Evolutionary conservation across 1,140 invertebrate species (phyloP).

Genomic region (Tetramorium parvispinum): DNA sequence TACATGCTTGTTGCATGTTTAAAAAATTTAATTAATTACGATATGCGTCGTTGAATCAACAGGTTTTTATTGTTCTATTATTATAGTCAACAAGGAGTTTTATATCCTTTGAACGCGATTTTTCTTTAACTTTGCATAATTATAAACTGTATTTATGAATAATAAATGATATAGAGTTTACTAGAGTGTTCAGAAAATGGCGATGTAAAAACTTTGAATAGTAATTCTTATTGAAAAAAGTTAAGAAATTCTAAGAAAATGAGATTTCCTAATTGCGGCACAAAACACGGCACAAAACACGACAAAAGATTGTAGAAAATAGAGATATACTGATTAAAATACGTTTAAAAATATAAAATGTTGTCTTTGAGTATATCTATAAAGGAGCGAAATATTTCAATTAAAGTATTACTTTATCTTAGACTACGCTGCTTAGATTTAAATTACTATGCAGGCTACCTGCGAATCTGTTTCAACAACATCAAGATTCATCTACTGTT

Average conservation of each 20-base stretch:
- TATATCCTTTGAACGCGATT: neutral
- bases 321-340: neutral
- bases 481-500: constrained; percentile 30
- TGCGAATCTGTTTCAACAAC: neutral
- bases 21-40: constrained; percentile 21
- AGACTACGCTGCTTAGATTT: neutral
- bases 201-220: neutral
- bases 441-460: neutral
- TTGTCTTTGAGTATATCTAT: neutral
- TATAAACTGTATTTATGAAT: neutral
- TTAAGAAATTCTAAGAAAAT: neutral
- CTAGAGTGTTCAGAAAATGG: neutral
- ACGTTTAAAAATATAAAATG: neutral
- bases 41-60: constrained; percentile 2
- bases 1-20: neutral
- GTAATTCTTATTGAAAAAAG: neutral
- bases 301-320: neutral
- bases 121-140: neutral
- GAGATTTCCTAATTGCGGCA: neutral
- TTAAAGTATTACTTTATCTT: neutral
- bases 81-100: constrained; percentile 1
- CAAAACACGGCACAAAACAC: neutral
- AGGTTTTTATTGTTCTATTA: constrained; percentile 8
- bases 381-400: neutral
- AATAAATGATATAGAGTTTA: constrained; percentile 4